Conservation (phyloP, 2,797 vertebrate genomes). For the Cuniculus paca region DNA sequence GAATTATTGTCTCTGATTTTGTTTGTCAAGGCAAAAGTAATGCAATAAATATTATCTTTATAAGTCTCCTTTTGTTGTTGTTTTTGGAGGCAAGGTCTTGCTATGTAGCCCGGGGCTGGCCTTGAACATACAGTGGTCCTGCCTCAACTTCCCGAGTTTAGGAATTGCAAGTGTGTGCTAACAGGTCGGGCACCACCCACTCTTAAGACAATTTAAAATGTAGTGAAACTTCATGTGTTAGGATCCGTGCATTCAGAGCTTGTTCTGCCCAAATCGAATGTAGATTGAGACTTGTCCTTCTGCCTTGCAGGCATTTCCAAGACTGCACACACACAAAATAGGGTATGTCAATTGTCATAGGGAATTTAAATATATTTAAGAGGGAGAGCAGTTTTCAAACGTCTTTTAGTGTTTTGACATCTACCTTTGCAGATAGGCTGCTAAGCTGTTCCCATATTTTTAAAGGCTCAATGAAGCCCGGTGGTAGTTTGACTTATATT, state of each 20-base stretch:
- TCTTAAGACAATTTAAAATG: constrained; percentile 23
- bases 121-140: background rate
- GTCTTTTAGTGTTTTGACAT: constrained; percentile 37
- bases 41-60: constrained; percentile 29
- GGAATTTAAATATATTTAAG: constrained; percentile 58
- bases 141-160: too few species aligned
- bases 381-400: constrained; percentile 53
- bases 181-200: background rate
- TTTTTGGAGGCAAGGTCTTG: background rate
- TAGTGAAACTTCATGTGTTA: constrained; percentile 45
- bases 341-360: background rate
- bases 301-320: constrained; percentile 38
- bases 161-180: background rate
- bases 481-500: constrained; percentile 29
- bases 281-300: constrained; percentile 17
- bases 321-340: constrained; percentile 14
- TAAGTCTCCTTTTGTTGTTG: background rate
- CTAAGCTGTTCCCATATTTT: constrained; percentile 41
- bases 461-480: constrained; percentile 34
- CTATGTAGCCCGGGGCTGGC: background rate
- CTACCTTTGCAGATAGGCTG: background rate
- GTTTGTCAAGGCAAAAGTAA: constrained; percentile 61
- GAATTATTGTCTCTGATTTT: constrained; percentile 50
- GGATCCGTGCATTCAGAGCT: constrained; percentile 16
- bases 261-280: constrained; percentile 61